A percentile compares a stretch with the other conserved stretches of the same genome.
Conservation (phyloP, 1,140 invertebrate genomes). For the Nebria ingens region DNA sequence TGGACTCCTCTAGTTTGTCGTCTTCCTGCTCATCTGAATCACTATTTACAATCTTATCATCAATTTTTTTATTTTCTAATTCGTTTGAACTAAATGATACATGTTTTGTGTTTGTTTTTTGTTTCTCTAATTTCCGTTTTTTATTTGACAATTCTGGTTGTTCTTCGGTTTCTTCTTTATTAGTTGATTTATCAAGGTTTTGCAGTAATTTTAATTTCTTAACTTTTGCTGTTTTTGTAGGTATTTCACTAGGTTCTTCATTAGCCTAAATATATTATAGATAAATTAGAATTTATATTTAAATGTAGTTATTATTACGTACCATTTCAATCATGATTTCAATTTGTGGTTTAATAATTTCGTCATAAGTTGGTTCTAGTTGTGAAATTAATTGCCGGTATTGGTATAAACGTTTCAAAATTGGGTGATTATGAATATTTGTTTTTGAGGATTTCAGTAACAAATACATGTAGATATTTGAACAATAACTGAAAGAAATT, state of each 20-base stretch:
- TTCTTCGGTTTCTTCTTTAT: slow-evolving; percentile 27
- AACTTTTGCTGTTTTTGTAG: no score
- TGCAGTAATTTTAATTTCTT: slow-evolving; percentile 13
- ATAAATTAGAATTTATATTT: no score
- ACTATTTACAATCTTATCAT: slow-evolving; percentile 12
- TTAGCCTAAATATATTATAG: no score
- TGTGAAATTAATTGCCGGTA: slow-evolving; percentile 66
- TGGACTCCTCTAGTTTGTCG: not conserved
- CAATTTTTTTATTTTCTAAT: slow-evolving; percentile 1
- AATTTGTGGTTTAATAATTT: slow-evolving; percentile 52
- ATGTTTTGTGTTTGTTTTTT: slow-evolving; percentile 13
- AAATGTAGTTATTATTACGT: no score
- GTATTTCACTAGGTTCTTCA: no score
- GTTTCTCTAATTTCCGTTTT: slow-evolving; percentile 15
- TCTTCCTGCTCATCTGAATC: slow-evolving; percentile 11
- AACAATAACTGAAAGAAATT: slow-evolving; percentile 55
- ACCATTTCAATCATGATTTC: slow-evolving; percentile 29
- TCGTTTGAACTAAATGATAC: not conserved
- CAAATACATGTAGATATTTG: slow-evolving; percentile 79
- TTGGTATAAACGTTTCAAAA: slow-evolving; percentile 71
- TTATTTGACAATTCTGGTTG: slow-evolving; percentile 34
- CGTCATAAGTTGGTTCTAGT: slow-evolving; percentile 54
- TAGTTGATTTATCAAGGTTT: slow-evolving; percentile 16
- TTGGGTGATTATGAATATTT: slow-evolving; percentile 67
- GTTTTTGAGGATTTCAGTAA: slow-evolving; percentile 64